Conservation (phyloP, 64 coral and sea anemone genomes). For the Hydrozoanthus tunicans region DNA sequence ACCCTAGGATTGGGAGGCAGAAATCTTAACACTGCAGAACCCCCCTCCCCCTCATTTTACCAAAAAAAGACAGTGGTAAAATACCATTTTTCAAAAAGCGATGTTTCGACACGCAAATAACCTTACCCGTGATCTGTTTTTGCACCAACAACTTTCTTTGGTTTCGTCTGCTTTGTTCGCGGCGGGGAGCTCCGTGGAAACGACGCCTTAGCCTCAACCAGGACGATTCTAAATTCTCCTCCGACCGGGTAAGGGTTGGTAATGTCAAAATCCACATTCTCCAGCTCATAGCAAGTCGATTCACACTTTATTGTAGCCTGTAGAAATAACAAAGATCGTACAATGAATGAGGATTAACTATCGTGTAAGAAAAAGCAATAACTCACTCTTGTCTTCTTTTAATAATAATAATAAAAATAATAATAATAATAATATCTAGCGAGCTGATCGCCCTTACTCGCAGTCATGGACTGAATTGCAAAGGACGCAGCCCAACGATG, state of each 20-base stretch:
- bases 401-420: too few relatives aligned
- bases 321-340: background rate
- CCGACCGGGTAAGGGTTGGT: conserved; percentile 83
- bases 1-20: too few relatives aligned
- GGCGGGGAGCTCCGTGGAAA: conserved; percentile 58
- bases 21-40: too few relatives aligned
- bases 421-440: too few relatives aligned
- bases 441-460: too few relatives aligned
- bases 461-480: too few relatives aligned
- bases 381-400: too few relatives aligned
- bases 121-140: conserved; percentile 96
- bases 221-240: conserved; percentile 91
- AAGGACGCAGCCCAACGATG: too few relatives aligned
- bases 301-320: conserved; percentile 97
- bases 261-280: conserved; percentile 89
- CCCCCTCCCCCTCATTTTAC: too few relatives aligned
- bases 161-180: conserved; percentile 59
- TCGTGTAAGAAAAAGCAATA: background rate
- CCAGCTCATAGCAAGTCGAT: conserved; percentile 85
- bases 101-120: too few relatives aligned
- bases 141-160: conserved; percentile 81
- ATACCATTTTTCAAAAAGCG: background rate
- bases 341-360: background rate
- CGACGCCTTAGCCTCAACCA: conserved; percentile 89
- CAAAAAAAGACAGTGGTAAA: background rate